phyloP scores from a whole-genome alignment of 2,888 invertebrate genomes.

The Miltochrista miniata region DNA sequence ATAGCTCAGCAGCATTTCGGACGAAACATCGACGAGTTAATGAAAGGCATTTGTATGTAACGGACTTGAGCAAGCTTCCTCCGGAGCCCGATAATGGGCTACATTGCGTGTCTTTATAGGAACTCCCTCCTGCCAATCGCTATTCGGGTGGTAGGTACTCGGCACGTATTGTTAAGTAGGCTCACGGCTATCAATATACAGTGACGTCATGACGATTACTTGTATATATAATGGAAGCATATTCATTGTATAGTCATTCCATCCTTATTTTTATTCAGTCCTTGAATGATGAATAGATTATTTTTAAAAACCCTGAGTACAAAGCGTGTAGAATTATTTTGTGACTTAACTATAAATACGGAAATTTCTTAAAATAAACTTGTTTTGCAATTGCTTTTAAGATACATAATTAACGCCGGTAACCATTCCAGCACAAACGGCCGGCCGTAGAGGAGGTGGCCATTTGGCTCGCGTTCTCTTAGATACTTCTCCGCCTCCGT shows the following conservation, averaged over 20 bases:
- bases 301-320: background rate
- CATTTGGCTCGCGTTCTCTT: slow-evolving; percentile 70
- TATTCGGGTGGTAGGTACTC: slow-evolving; percentile 15
- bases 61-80: slow-evolving; percentile 77
- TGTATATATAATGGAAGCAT: background rate
- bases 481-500: slow-evolving; percentile 69
- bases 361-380: background rate
- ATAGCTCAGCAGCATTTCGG: slow-evolving; percentile 61
- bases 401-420: slow-evolving; percentile 52
- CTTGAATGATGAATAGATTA: background rate
- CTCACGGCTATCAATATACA: slow-evolving; percentile 6
- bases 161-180: slow-evolving; percentile 7
- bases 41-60: slow-evolving; percentile 82
- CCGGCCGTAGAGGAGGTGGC: slow-evolving; percentile 71
- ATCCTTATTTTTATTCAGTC: background rate
- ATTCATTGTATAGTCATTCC: no score
- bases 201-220: slow-evolving; percentile 3
- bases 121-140: slow-evolving; percentile 31
- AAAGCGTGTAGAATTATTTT: no score
- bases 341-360: background rate
- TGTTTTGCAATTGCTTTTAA: slow-evolving; percentile 23
- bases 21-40: slow-evolving; percentile 75
- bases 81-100: slow-evolving; percentile 62
- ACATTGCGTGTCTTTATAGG: slow-evolving; percentile 59
- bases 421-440: slow-evolving; percentile 70